Evolutionary conservation across 1,140 invertebrate species (phyloP).

Genomic region (Galleria mellonella): DNA sequence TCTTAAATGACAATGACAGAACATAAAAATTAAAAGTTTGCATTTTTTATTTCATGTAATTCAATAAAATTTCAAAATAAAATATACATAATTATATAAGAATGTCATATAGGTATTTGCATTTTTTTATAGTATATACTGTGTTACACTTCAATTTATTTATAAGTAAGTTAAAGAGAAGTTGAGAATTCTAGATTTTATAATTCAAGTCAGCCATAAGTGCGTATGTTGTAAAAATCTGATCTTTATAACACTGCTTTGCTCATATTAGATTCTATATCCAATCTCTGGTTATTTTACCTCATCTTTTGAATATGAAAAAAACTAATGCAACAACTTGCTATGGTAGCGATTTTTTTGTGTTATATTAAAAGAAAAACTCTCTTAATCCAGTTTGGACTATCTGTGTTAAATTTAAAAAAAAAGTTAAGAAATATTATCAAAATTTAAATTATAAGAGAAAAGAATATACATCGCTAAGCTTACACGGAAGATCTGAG

Average conservation of each 20-base stretch:
- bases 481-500: constrained; percentile 30
- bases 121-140: not conserved
- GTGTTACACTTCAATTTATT: not conserved
- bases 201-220: constrained; percentile 23
- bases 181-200: constrained; percentile 24
- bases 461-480: no score
- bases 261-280: no score
- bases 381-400: no score
- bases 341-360: no score
- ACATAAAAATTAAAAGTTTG: not conserved
- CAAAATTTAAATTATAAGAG: no score
- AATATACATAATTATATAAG: not conserved
- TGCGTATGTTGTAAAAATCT: constrained; percentile 25
- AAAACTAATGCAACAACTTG: no score
- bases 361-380: no score
- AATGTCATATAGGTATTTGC: not conserved
- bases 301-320: no score
- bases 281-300: no score
- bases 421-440: no score
- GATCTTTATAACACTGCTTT: constrained; percentile 13
- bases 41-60: not conserved
- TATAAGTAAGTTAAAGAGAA: not conserved
- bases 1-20: no score
- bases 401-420: no score
- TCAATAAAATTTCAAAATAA: not conserved